These are phyloP conservation scores for Drosophila paucipuncta DNA, from an alignment of 2,888 invertebrate genomes.

Conservation along the genomic window DNA sequence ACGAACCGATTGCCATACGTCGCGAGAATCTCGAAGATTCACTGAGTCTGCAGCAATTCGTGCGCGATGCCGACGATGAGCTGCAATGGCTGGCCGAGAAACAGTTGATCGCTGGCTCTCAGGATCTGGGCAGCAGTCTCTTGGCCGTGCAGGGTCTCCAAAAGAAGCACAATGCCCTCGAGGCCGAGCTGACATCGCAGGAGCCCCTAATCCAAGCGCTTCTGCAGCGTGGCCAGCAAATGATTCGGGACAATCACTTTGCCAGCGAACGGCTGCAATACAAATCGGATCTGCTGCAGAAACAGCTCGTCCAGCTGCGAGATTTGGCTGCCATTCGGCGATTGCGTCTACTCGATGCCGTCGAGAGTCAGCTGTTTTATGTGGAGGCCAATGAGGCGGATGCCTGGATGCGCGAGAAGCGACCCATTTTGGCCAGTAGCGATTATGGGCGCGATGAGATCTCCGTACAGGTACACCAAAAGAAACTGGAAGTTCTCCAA, in stretches of 20 bases:
- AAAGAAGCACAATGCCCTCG: slow-evolving; percentile 96
- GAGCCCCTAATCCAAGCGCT: slow-evolving; percentile 93
- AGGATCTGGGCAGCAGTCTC: slow-evolving; percentile 89
- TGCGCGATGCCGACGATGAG: slow-evolving; percentile 96
- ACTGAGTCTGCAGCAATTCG: slow-evolving; percentile 93
- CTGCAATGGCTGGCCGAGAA: slow-evolving; percentile 95
- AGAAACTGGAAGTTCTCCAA: slow-evolving; percentile 93
- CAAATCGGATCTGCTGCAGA: slow-evolving; percentile 87
- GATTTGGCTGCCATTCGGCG: slow-evolving; percentile 91
- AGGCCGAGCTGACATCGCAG: slow-evolving; percentile 94
- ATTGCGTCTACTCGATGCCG: slow-evolving; percentile 91
- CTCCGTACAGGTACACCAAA: slow-evolving; percentile 92
- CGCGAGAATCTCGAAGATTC: slow-evolving; percentile 97
- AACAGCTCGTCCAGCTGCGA: slow-evolving; percentile 89
- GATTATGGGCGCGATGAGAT: slow-evolving; percentile 97
- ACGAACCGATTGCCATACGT: slow-evolving; percentile 95
- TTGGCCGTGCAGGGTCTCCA: slow-evolving; percentile 94
- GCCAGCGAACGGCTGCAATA: slow-evolving; percentile 88
- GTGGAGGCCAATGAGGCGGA: slow-evolving; percentile 96
- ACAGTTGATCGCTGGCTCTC: slow-evolving; percentile 89
- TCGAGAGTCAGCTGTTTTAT: slow-evolving; percentile 94
- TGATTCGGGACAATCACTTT: slow-evolving; percentile 94
- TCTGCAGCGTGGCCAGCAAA: slow-evolving; percentile 90
- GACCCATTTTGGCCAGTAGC: slow-evolving; percentile 89
- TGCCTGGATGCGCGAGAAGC: slow-evolving; percentile 96